Evolutionary conservation across 64 coral and sea anemone species (phyloP), one percentile per base, ranked within the genome.

Genomic region (Montipora efflorescens): DNA sequence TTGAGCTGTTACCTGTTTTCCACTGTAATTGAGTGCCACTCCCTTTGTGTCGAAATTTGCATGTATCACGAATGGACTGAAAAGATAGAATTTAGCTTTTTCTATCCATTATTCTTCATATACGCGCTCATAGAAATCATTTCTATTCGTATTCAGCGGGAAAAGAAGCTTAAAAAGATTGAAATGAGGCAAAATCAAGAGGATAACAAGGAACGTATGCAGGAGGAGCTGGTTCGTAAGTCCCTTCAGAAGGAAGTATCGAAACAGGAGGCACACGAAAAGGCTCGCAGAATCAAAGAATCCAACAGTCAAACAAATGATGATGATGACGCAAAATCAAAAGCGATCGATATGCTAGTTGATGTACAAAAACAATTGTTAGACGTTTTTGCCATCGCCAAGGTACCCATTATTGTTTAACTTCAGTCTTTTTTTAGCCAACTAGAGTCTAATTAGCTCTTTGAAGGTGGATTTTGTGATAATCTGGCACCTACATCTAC

Each of bases 81-180:
- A 57, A 57, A 57, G 53, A 8, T 11, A 57, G 53, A 8, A 11
- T 57, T 57, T 11, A 11, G 11, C 11, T 57, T 57, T 57, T 11
- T 11, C 6, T 57, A 57, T 11, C 11, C 53, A 8, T 11, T 57
- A 57, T 57, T 57, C 53, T 11, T 11, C 7, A 11, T 8, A 57
- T 57, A 8, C 3, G 53, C 6, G 6, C 13, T 47, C 4, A 47
- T 14, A 1, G 16, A 46, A 13, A 10, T 46, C 3, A 50, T 59
- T 59, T 83, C 80, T 62, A 9, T 78, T 49, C 7, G 4, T 19
- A 51, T 75, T 13, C 22, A 96, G 95, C 94, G 90, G 67, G 92
- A 94, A 50, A 97, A 97, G 74, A 88, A 88, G 48, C n/a, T 97
- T 12, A 94, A 88, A 72, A 97, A 97, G 90, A 72, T 84, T 79